Evolutionary conservation across 2,888 invertebrate species (phyloP), one percentile per base, ranked within the genome.

Genomic region (Megamerina dolium): DNA sequence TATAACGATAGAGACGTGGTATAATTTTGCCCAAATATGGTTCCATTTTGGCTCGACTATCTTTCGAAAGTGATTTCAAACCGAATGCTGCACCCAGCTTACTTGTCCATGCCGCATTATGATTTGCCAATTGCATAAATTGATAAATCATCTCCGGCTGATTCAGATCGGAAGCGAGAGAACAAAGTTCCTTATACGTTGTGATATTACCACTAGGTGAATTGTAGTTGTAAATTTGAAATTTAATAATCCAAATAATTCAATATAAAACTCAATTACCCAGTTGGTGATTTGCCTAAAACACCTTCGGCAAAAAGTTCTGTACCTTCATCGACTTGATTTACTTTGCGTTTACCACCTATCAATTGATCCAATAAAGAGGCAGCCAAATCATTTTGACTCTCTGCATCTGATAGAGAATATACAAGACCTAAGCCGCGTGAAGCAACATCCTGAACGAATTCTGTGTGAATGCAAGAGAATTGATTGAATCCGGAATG

Each of bases 61-160:
- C 82, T 43, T 83, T 75, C 0, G 92, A 88, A 44, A 94, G 87
- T 0, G 85, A 86, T 38, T 88, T 85, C 68, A 95, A 87, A 0
- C 94, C 94, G 73, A 92, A 91, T 0, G 93, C 93, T 8, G 94
- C 93, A 9, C 94, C 94, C 76, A 66, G 39, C 65, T 90, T 91
- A 6, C 92, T 91, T 58, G 90, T 93, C 95, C 94, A 96, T 41
- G 87, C 78, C 2, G 92, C 85, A 70, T 95, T 92, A 64, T 94
- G 90, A 75, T 93, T 93, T 0, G 94, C 94, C 51, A 95, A 74
- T 67, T 93, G 87, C 88, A 96, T 89, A 67, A 96, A 96, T 70
- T 91, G 90, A 73, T 96, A 96, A 50, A 94, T 81, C 48, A 96
- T 77, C 65, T 95, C 94, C 0, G 95, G 95, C 65, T 95, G 90